Evolutionary conservation across 1,140 invertebrate species (phyloP).

Genomic region (Ips nitidus): DNA sequence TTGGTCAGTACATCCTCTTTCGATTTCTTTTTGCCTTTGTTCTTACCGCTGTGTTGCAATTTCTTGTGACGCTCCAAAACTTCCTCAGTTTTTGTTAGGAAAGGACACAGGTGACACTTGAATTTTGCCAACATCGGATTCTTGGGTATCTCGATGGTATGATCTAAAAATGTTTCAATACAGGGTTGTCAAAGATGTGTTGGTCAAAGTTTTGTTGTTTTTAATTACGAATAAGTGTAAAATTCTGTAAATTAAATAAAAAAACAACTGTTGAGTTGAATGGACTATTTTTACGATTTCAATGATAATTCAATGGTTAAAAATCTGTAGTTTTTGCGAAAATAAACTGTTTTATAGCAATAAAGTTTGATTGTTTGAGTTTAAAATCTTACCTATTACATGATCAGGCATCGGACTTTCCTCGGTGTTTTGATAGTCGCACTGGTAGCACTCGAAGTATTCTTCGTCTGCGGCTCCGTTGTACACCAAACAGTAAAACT

Average conservation of each 20-base stretch:
- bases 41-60: neutral
- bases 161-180: constrained; percentile 13
- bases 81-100: constrained; percentile 27
- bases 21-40: constrained; percentile 8
- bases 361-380: neutral
- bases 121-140: constrained; percentile 14
- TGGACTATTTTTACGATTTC: too few relatives aligned
- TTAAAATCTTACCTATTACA: constrained; percentile 21
- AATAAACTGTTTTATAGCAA: neutral
- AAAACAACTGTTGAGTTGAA: too few relatives aligned
- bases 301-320: too few relatives aligned
- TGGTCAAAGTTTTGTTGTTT: neutral
- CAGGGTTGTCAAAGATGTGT: neutral
- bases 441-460: constrained; percentile 32
- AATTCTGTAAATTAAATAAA: too few relatives aligned
- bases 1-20: neutral
- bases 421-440: constrained; percentile 21
- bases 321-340: too few relatives aligned
- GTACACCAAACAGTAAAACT: constrained; percentile 23
- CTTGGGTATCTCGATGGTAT: constrained; percentile 5
- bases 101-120: constrained; percentile 16
- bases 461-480: constrained; percentile 15
- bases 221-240: neutral
- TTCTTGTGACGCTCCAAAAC: constrained; percentile 8
- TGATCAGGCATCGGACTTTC: constrained; percentile 21